These are phyloP conservation scores for Silurus meridionalis DNA, from an alignment of 2,113 vertebrate species.

Conservation along the genomic window DNA sequence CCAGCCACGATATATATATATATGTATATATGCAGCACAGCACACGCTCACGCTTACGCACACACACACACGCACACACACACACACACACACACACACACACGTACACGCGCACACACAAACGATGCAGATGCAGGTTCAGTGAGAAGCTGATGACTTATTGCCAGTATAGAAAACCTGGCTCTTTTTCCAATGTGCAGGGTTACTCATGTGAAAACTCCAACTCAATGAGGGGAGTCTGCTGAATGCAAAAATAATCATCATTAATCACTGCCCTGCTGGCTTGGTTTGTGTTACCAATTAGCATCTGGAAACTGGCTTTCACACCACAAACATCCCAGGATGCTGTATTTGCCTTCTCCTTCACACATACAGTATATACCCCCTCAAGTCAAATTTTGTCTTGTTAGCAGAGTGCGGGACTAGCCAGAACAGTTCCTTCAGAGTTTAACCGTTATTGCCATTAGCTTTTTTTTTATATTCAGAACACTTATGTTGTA, in stretches of 20 bases:
- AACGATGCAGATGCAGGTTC: slow-evolving; percentile 13
- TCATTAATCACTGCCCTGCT: slow-evolving; percentile 53
- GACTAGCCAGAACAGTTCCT: slow-evolving; percentile 16
- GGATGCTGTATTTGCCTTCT: slow-evolving; percentile 46
- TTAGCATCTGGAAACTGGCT: slow-evolving; percentile 52
- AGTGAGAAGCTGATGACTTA: slow-evolving; percentile 47
- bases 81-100: background rate
- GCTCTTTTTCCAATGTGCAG: slow-evolving; percentile 32
- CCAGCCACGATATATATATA: background rate
- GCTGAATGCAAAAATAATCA: slow-evolving; percentile 56
- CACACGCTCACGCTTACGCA: background rate
- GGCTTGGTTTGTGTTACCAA: slow-evolving; percentile 50
- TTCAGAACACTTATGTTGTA: slow-evolving; percentile 42
- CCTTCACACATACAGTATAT: slow-evolving; percentile 20
- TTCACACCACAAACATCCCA: slow-evolving; percentile 49
- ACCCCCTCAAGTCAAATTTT: slow-evolving; percentile 9
- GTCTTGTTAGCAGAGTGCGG: slow-evolving; percentile 14
- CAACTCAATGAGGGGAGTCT: slow-evolving; percentile 43
- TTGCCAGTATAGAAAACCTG: slow-evolving; percentile 42
- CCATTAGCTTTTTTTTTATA: slow-evolving; percentile 15
- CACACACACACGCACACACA: background rate
- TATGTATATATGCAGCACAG: background rate
- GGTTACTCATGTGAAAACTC: slow-evolving; percentile 53
- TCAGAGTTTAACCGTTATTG: slow-evolving; percentile 52
- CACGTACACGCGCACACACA: background rate